Evolutionary conservation across 1,140 invertebrate genomes (phyloP), one percentile per base, ranked within the genome.

Genomic region (Galleria mellonella): DNA sequence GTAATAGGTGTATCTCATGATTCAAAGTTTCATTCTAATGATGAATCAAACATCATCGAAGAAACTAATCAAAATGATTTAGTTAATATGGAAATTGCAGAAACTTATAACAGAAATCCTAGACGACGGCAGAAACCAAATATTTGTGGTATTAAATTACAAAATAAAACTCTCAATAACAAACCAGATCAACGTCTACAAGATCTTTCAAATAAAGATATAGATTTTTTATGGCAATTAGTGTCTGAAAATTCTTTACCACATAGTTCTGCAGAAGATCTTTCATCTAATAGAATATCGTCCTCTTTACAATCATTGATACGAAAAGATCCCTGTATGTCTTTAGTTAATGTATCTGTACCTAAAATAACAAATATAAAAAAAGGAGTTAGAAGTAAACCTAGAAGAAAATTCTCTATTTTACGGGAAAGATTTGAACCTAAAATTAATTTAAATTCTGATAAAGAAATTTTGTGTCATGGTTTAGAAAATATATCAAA

Each of bases 351-450:
- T 42, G 60, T 65, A 11, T 42, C 62, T 14, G 47, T 50, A 8
- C 62, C 72, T 30, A 82, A 77, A 66, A 51, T 68, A 27, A 66
- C 70, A 9, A 82, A 77, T 52, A 68, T 66, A 14, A 87, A 86
- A 58, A 84, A 78, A 57, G 72, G 59, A 41, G 55, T 56, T 2
- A 73, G 85, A 43, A 87, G 65, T 51, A 84, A 76, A 62, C 87
- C 89, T 0, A 83, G 87, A 41, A 72, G 89, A 60, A 91, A 90
- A 64, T 90, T 90, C 68, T 91, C 89, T 6, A 72, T 90, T 36
- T 58, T 91, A 14, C 81, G 89, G 47, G 90, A 91, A 55, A 87
- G 83, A 51, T 91, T 90, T 66, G 90, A 91, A 72, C 81, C 88
- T 17, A 87, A 87, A 70, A 62, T 73, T 32, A 81, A 81, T 51